Evolutionary conservation across 2,113 vertebrate genomes (phyloP), one percentile per base, ranked within the genome.

Genomic region (Archocentrus centrarchus): DNA sequence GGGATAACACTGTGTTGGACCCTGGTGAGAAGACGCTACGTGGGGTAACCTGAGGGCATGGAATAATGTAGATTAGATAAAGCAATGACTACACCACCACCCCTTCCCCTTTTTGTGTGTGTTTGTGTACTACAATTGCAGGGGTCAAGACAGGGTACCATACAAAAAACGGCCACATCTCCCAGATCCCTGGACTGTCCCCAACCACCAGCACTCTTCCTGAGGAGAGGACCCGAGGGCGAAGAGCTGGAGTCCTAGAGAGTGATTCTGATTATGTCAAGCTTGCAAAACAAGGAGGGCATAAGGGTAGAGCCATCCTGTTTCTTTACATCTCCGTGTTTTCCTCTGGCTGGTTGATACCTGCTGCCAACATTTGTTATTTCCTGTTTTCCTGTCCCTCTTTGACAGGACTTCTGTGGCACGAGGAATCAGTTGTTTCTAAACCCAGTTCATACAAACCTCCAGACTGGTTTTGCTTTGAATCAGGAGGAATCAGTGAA

Each of bases 201-300:
- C 81, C 89, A 18, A 18, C 7, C 70, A 75, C 88, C 63, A 60
- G 20, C 18, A 2, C 17, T 5, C 32, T 59, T 13, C 61, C 75
- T 8, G 84, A 92, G n/a, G 92, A 93, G 66, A 93, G 6, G 87
- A 64, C 15, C 66, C 53, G 81, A 18, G 94, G 95, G 2, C 88
- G 93, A 4, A 94, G 95, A 37, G 76, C 39, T 0, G 88, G 87
- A 11, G 81, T 95, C 63, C 75, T 89, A 8, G 92, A 94, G 2
- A 86, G 85, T 6, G 95, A 96, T 64, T 95, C 95, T 15, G 95
- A 93, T 10, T 96, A 95, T 64, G 61, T 94, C 62, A 95, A 95
- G 58, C 92, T 96, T 53, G 94, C 95, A 61, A 96, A 96, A 85
- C 94, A 95, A 94, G 95, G 95, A 77, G 95, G 95, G 1, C 93